Conservation (phyloP, 35 echinoderm and acorn worm genomes). For the Diadema setosum region DNA sequence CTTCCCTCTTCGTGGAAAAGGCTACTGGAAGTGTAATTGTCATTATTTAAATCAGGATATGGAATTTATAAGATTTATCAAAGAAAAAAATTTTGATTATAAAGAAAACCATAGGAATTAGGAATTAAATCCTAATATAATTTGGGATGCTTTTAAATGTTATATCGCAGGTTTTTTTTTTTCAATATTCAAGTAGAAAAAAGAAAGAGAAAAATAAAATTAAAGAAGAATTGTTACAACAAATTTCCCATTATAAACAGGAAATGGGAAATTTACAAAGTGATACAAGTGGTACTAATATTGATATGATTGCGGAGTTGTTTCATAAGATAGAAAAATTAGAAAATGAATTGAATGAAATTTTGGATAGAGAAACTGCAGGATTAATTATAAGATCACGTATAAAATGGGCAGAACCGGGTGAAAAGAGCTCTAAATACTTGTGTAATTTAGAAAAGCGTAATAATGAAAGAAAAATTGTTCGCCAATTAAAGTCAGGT, state of each 20-base stretch:
- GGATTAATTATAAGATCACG: background rate
- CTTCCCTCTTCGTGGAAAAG: background rate
- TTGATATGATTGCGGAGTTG: background rate
- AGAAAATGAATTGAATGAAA: background rate
- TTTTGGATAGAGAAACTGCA: background rate
- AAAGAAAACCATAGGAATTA: background rate
- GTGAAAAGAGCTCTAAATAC: background rate
- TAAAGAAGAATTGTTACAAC: background rate
- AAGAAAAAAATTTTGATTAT: background rate
- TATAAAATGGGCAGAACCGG: conserved; percentile 6
- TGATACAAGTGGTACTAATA: background rate
- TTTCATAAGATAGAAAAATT: background rate
- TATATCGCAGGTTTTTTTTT: background rate
- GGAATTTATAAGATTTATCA: background rate
- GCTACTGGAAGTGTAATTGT: background rate
- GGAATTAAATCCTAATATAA: background rate
- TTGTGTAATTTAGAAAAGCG: conserved; percentile 21
- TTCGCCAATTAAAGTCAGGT: background rate
- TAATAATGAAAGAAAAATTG: background rate
- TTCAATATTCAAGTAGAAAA: too few relatives aligned
- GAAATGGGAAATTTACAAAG: background rate
- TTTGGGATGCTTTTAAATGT: background rate
- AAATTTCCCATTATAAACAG: background rate
- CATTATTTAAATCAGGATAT: background rate
- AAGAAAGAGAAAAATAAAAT: too few relatives aligned